Percentiles rank a stretch among this genome's conserved stretches.
Conservation (phyloP, 2,888 invertebrate genomes). For the Stenolophus ochropezus region DNA sequence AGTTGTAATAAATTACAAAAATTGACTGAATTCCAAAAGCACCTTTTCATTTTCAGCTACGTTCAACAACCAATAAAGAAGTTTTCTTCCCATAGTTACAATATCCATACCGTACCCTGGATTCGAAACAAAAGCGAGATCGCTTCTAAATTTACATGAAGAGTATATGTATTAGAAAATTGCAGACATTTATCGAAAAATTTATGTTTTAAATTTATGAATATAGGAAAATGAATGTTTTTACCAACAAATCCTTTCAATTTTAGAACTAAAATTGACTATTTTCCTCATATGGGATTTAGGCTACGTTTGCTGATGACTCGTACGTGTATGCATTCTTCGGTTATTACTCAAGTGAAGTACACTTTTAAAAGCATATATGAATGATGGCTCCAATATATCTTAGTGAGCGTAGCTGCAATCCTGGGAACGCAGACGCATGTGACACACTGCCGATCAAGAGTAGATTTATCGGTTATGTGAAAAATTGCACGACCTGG, state of each 20-base stretch:
- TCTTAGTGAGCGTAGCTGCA: slow-evolving; percentile 8
- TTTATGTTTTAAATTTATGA: too few relatives aligned
- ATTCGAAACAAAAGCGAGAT: too few relatives aligned
- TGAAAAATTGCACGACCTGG: slow-evolving; percentile 9
- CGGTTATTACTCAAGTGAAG: neutral
- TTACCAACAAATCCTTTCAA: neutral
- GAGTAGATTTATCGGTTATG: slow-evolving; percentile 32
- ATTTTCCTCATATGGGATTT: neutral
- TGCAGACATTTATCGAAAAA: too few relatives aligned
- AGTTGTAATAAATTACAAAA: too few relatives aligned
- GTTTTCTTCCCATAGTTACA: too few relatives aligned
- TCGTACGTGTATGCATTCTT: neutral
- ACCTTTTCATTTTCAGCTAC: too few relatives aligned
- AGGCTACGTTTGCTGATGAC: neutral
- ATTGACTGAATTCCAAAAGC: too few relatives aligned
- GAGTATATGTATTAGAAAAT: too few relatives aligned
- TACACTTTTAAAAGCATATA: slow-evolving; percentile 32
- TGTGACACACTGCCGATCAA: neutral
- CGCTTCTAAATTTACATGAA: too few relatives aligned
- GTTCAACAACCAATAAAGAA: too few relatives aligned
- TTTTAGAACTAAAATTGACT: neutral
- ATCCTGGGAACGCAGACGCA: slow-evolving; percentile 1
- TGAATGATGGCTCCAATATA: slow-evolving; percentile 30
- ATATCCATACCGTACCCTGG: too few relatives aligned
- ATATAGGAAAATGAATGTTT: too few relatives aligned